A percentile compares a stretch with the other conserved stretches of the same genome.
These are phyloP conservation scores for Volucella inanis DNA, from an alignment of 2,888 invertebrate genomes.

Conservation along the genomic window DNA sequence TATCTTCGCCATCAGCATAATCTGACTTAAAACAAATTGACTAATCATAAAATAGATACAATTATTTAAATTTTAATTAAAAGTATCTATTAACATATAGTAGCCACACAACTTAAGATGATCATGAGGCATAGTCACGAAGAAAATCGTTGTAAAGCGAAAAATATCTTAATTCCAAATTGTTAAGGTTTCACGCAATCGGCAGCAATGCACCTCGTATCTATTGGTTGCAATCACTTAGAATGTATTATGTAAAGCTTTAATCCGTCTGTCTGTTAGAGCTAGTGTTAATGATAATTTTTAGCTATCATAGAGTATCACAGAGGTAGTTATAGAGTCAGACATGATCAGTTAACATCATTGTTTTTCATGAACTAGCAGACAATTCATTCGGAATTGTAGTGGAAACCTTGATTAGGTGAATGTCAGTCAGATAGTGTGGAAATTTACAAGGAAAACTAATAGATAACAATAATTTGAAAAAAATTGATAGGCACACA, in stretches of 20 bases:
- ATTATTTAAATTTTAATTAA: background rate
- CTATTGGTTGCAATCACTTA: background rate
- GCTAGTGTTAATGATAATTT: conserved; percentile 17
- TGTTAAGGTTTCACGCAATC: conserved; percentile 26
- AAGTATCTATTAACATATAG: background rate
- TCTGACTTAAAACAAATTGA: no score
- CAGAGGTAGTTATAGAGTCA: background rate
- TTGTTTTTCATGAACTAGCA: background rate
- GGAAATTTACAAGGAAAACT: background rate
- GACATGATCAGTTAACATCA: background rate
- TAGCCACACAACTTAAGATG: background rate
- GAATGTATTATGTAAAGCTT: background rate
- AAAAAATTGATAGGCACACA: no score
- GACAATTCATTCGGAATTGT: background rate
- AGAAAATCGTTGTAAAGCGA: conserved; percentile 8
- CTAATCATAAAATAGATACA: no score
- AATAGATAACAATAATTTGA: background rate
- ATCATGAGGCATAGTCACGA: background rate
- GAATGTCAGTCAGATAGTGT: conserved; percentile 13
- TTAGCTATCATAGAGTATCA: background rate
- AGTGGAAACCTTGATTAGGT: no score
- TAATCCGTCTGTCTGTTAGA: conserved; percentile 3
- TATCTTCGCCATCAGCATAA: no score
- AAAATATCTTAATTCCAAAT: conserved; percentile 14
- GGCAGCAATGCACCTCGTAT: background rate